Evolutionary conservation across 2,113 vertebrate genomes (phyloP).

Genomic region (Arenaria interpres): DNA sequence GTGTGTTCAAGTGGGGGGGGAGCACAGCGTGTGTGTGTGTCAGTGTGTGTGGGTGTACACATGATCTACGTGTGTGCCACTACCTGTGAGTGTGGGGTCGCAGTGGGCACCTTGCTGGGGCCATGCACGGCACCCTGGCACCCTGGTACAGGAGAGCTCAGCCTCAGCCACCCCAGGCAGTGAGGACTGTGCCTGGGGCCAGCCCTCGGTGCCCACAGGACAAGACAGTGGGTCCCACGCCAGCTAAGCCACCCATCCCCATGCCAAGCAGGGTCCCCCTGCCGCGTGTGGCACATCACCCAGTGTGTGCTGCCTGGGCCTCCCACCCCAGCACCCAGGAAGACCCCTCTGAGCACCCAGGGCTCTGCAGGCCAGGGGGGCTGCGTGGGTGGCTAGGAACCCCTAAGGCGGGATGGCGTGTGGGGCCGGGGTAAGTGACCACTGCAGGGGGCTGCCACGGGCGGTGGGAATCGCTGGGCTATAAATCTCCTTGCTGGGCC

Average conservation of each 20-base stretch:
- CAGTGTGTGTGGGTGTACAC: fast-evolving
- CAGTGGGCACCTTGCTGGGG: fast-evolving
- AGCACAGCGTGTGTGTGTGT: neutral
- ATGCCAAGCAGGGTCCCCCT: neutral
- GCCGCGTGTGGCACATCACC: neutral
- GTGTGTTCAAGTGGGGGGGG: too few relatives aligned
- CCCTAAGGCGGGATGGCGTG: fast-evolving
- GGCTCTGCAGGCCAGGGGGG: fast-evolving
- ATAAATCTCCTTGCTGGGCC: conserved; percentile 61
- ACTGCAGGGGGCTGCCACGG: neutral
- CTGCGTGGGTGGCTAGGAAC: neutral
- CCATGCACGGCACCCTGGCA: neutral
- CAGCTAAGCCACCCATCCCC: neutral
- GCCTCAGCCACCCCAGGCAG: neutral
- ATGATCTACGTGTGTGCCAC: neutral
- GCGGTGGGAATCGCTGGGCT: conserved; percentile 37
- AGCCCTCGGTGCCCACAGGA: neutral
- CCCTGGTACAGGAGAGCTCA: fast-evolving
- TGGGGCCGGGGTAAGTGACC: fast-evolving
- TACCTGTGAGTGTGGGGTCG: neutral
- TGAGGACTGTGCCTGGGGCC: neutral
- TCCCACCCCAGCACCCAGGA: neutral
- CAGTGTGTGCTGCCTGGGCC: neutral
- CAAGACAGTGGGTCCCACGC: neutral
- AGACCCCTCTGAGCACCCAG: neutral